Evolutionary conservation across 2,888 invertebrate species (phyloP), one percentile per base, ranked within the genome.

Genomic region (Melanchra persicariae): DNA sequence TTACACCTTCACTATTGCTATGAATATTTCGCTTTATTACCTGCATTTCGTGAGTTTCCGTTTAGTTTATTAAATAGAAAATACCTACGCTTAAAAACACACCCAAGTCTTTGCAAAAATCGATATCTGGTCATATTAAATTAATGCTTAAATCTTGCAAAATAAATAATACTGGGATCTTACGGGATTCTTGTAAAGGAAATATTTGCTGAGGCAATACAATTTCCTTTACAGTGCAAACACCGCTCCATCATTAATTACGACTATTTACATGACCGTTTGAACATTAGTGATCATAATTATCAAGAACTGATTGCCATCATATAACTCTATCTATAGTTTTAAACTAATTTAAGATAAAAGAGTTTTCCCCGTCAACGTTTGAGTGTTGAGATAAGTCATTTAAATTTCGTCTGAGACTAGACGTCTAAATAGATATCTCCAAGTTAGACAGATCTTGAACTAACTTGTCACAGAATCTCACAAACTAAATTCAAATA

Each of bases 241-340:
- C 84, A 87, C 81, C 81, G 84, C 84, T 85, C 34, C 34, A 43
- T 57, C 79, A 87, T 88, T 90, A 89, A 91, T 89, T 90, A 54
- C 37, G 90, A 87, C 87, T 88, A 86, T 77, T 76, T 82, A 87
- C 87, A 89, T 88, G 83, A 82, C 86, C 10, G 34, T 37, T 37
- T 37, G n/a, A 51, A 12, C 52, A 30, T 55, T 22, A 34, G n/a
- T 64, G 19, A 34, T 30, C 22, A 26, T 19, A 24, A 22, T n/a
- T 34, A 57, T 19, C n/a, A 43, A 43, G 3, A 59, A 24, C 47
- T 34, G 30, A 37, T 34, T 47, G 45, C 26, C 26, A 24, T 64
- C 45, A 30, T 15, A 26, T 22, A 47, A 22, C 30, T 70, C 7
- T 8, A 45, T 60, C n/a, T 19, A 30, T 70, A 43, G 30, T 70